Evolutionary conservation across 2,888 invertebrate genomes (phyloP), one percentile per base, ranked within the genome.

Genomic region (Rhimphoctona megacephalus): DNA sequence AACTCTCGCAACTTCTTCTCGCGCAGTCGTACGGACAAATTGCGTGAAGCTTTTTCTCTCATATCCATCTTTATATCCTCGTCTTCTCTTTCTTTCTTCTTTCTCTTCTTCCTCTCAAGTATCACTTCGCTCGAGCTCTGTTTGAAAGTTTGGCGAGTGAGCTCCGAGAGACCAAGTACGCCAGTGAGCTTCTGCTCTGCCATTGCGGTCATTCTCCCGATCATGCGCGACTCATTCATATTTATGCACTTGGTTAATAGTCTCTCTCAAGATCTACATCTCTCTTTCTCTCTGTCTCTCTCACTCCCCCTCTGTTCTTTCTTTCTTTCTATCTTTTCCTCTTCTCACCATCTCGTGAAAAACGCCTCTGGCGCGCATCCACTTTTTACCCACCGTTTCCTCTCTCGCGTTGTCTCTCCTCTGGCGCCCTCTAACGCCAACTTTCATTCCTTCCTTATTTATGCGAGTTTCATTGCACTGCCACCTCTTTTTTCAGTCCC

Each of bases 181-280:
- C 78, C 72, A 11, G 57, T n/a, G 79, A 69, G 69, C 76, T 88
- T 77, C 83, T 66, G 46, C 81, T 66, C 66, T 76, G 64, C 76
- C 69, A 69, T 70, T 80, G 43, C 61, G 61, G 69, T 61, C 43
- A 30, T 70, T 86, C 89, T 89, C 85, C 82, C 74, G 69, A 78
- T 88, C 89, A 46, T 74, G 36, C 49, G 78, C 82, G 89, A 91
- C 94, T 94, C 94, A 94, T 94, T 94, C 94, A 94, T 94, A 94
- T 94, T 94, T 94, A 94, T 94, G 93, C 93, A 91, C 90, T 91
- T 30, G 30, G 92, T 93, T 94, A 93, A 93, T 93, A 92, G 93
- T 91, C 92, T 91, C 90, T 57, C 64, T 64, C 76, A 7, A 43
- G 61, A 46, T 46, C 61, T 64, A 19, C 25, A 30, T 46, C 57